phyloP scores from a whole-genome alignment of 2,797 vertebrate genomes.

The Helarctos malayanus region DNA sequence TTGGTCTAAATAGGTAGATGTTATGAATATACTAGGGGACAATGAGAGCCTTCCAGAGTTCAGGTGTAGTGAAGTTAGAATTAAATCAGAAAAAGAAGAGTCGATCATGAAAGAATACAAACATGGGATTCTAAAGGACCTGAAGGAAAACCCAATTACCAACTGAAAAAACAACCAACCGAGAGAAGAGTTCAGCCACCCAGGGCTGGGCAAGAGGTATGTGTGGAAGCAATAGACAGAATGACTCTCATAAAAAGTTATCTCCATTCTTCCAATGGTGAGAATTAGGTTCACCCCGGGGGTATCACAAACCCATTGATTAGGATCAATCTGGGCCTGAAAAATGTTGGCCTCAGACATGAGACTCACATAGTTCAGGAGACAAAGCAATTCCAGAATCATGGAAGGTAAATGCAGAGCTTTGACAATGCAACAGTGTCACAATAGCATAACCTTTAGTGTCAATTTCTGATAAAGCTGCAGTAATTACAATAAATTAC shows the following conservation, averaged over 20 bases:
- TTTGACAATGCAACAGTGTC: constrained; percentile 25
- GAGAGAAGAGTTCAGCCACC: fast-evolving
- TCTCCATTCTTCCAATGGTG: not conserved
- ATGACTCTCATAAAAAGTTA: not conserved
- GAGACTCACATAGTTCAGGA: not conserved
- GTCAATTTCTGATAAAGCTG: constrained; percentile 74
- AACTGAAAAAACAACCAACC: not conserved
- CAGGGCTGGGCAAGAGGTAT: not conserved
- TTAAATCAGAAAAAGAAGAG: not conserved
- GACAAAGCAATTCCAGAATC: constrained; percentile 28
- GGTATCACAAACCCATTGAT: not conserved
- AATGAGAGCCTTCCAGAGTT: not conserved
- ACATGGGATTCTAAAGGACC: not conserved
- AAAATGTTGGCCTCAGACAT: not conserved
- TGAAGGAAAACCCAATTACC: not conserved
- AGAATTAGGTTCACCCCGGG: not conserved
- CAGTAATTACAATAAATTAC: constrained; percentile 77
- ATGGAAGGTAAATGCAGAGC: not conserved
- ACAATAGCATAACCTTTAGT: constrained; percentile 70
- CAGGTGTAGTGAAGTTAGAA: not conserved
- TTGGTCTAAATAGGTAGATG: not conserved
- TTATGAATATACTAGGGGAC: no score
- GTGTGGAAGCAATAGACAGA: not conserved
- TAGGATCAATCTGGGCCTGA: not conserved
- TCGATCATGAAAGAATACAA: not conserved